phyloP scores from a whole-genome alignment of 2,888 invertebrate species.

The Latrodectus hesperus region DNA sequence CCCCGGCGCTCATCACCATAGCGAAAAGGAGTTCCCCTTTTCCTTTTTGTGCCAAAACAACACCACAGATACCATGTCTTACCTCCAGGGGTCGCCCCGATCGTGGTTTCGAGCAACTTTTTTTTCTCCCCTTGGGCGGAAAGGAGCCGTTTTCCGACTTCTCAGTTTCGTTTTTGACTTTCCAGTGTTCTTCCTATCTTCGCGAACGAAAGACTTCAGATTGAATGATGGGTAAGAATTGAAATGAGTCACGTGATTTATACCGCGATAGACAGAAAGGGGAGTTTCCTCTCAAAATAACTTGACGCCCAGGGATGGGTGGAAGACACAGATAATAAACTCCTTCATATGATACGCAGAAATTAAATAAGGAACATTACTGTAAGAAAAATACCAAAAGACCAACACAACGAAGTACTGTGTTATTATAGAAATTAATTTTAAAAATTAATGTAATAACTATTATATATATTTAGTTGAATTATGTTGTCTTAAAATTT shows the following conservation, averaged over 20 bases:
- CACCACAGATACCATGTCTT: background rate
- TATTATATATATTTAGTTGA: too few species aligned
- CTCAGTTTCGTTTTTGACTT: background rate
- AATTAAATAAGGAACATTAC: too few species aligned
- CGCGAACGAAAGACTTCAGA: background rate
- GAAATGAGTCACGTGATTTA: background rate
- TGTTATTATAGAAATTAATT: too few species aligned
- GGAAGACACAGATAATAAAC: too few species aligned
- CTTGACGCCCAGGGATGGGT: too few species aligned
- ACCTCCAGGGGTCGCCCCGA: background rate
- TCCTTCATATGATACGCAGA: too few species aligned
- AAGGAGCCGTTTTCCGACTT: background rate
- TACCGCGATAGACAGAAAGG: background rate
- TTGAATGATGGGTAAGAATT: slow-evolving; percentile 3
- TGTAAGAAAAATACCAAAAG: too few species aligned
- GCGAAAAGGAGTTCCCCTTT: slow-evolving; percentile 6
- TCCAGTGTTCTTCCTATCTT: background rate
- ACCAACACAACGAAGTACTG: too few species aligned
- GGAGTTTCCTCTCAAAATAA: too few species aligned
- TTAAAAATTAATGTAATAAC: too few species aligned
- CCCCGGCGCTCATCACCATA: slow-evolving; percentile 18
- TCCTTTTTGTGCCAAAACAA: background rate
- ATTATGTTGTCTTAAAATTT: too few species aligned
- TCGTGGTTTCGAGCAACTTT: background rate
- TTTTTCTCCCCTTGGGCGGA: background rate